phyloP scores from a whole-genome alignment of 1,140 invertebrate species.

The Eumaeus atala region DNA sequence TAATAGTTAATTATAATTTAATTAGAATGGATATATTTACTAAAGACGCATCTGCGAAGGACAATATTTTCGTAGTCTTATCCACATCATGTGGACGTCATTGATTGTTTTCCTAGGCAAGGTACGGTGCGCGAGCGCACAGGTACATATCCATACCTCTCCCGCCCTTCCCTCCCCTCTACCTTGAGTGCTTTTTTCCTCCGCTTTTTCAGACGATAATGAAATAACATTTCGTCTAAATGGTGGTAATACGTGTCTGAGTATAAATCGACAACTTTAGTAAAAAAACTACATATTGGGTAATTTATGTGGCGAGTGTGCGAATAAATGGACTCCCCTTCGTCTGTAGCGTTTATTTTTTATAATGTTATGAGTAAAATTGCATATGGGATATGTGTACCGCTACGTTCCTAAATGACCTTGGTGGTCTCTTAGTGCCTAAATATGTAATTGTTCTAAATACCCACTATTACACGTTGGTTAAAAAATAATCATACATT shows the following conservation, averaged over 20 bases:
- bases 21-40: slow-evolving; percentile 3
- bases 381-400: too few relatives aligned
- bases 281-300: neutral
- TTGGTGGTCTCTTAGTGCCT: too few relatives aligned
- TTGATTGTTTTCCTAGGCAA: slow-evolving; percentile 64
- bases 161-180: slow-evolving; percentile 27
- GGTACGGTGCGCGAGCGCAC: slow-evolving; percentile 54
- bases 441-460: too few relatives aligned
- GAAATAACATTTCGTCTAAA: slow-evolving; percentile 51
- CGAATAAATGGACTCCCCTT: too few relatives aligned
- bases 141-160: slow-evolving; percentile 39
- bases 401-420: too few relatives aligned
- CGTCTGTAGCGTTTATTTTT: too few relatives aligned
- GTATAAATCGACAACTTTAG: slow-evolving; percentile 11
- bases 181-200: slow-evolving; percentile 53
- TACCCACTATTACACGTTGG: too few relatives aligned
- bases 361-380: too few relatives aligned
- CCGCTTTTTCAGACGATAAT: slow-evolving; percentile 60
- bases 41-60: too few relatives aligned
- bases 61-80: slow-evolving; percentile 16
- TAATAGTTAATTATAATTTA: too few relatives aligned
- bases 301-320: too few relatives aligned
- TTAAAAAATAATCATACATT: too few relatives aligned
- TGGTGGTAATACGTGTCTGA: slow-evolving; percentile 39
- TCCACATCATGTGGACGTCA: slow-evolving; percentile 33